Base-by-base conservation (phyloP, 2,888 invertebrate genomes). In the Cerceris rybyensis region DNA sequence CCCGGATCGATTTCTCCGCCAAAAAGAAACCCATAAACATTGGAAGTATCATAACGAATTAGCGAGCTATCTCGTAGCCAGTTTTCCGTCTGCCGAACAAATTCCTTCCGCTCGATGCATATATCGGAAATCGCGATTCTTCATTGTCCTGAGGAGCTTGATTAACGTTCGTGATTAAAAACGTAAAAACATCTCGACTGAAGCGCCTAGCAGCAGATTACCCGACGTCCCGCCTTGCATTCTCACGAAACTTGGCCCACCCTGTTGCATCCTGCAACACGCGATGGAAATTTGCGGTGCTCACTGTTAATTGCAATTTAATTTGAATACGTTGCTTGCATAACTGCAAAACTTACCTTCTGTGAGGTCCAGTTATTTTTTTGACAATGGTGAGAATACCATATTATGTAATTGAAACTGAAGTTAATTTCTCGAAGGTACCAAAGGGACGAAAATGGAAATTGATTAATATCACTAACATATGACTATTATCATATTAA, bases 1-100 rank as follows among this genome's bases (percentile, higher is more conserved):
- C 70, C 65, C 67, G 75, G 70, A 68, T 66, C 50, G 43, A 50
- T 52, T 57, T 70, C 64, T 68, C 49, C 68, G 54, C 55, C 71
- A 41, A 74, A 82, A 63, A 71, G 59, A 64, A 75, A 69, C 75
- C 66, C 70, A 66, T 76, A 78, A 78, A 68, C 52, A 81, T 58
- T 50, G 60, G 69, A 66, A 67, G 63, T 70, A 39, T 68, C 70
- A 68, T 68, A 59, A 66, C 75, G 75, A 78, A 82, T 81, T 73
- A 66, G 63, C 69, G 74, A 66, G 81, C 78, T 71, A 75, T 81
- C 81, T 58, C 59, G 70, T 61, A 46, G 43, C 43, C 58, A 64
- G 60, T 75, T 70, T 70, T 70, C 57, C 73, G 50, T 76, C 41
- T 8, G 60, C 57, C 50, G 71, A 61, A 61, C 28, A 42, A 67